These are phyloP conservation scores for Hydraecia micacea DNA, from an alignment of 2,888 invertebrate species.

Conservation along the genomic window DNA sequence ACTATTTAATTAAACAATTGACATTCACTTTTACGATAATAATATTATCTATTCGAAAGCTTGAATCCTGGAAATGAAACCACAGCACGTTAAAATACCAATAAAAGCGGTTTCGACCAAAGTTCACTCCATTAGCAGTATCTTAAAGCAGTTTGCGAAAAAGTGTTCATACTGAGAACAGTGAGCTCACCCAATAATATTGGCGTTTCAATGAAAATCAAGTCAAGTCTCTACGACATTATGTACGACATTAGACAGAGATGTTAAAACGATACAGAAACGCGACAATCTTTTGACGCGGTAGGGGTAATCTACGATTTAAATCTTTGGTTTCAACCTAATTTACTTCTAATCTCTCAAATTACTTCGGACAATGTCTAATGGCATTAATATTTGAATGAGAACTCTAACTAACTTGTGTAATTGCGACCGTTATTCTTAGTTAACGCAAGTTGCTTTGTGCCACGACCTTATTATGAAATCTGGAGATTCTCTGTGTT, in stretches of 20 bases:
- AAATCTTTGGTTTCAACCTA: conserved; percentile 18
- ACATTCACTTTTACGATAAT: not conserved
- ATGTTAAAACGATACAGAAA: not conserved
- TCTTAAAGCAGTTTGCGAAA: not conserved
- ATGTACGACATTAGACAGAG: not conserved
- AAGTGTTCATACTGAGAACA: not conserved
- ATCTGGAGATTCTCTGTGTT: conserved; percentile 22
- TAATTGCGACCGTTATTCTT: conserved; percentile 51
- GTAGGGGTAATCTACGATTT: not conserved
- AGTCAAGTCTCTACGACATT: not conserved
- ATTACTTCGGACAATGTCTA: conserved; percentile 37
- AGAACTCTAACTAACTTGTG: conserved; percentile 25
- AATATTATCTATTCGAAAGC: not conserved
- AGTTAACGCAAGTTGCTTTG: conserved; percentile 31
- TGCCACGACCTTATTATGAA: conserved; percentile 1
- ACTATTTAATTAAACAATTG: not conserved
- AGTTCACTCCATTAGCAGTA: conserved; percentile 3
- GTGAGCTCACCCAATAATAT: not conserved
- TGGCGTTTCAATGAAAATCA: not conserved
- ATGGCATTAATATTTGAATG: conserved; percentile 41
- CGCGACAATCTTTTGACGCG: not conserved
- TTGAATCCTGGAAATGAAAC: conserved; percentile 12
- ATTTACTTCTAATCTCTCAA: conserved; percentile 39
- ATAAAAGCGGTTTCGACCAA: conserved; percentile 8
- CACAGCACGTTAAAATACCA: not conserved